Percentiles rank a stretch among this genome's conserved stretches.
Evolutionary conservation across 2,888 invertebrate genomes (phyloP).

Genomic region (Amphipoea oculea): DNA sequence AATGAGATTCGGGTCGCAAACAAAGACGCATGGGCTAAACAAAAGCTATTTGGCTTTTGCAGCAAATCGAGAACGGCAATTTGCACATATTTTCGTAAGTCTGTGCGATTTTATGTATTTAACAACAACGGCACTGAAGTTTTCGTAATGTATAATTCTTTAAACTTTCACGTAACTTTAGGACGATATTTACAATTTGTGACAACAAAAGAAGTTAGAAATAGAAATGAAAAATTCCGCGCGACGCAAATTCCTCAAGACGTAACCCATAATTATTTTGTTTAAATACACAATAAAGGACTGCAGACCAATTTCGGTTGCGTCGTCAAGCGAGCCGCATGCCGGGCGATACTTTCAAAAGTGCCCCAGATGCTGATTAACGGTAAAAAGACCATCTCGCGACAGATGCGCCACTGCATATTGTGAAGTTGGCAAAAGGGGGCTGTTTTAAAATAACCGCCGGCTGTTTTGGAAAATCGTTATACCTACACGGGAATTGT

Average conservation of each 20-base stretch:
- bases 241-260: not conserved
- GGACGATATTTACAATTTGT: conserved; percentile 18
- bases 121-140: conserved; percentile 36
- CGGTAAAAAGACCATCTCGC: conserved; percentile 85
- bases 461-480: conserved; percentile 39
- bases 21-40: conserved; percentile 65
- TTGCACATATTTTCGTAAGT: conserved; percentile 66
- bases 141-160: conserved; percentile 35
- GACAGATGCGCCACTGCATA: conserved; percentile 84
- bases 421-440: conserved; percentile 69
- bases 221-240: conserved; percentile 6
- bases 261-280: conserved; percentile 63
- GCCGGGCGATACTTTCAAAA: conserved; percentile 86
- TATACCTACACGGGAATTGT: conserved; percentile 7
- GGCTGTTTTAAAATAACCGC: conserved; percentile 55
- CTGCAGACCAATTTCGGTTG: conserved; percentile 81
- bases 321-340: conserved; percentile 67
- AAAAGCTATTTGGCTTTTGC: conserved; percentile 65
- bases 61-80: conserved; percentile 69
- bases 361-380: conserved; percentile 89
- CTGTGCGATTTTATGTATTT: conserved; percentile 44
- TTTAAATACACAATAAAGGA: conserved; percentile 79
- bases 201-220: conserved; percentile 25
- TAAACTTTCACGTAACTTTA: conserved; percentile 19
- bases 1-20: conserved; percentile 58